phyloP scores from a whole-genome alignment of 2,113 vertebrate species.

The Bombycilla garrulus region DNA sequence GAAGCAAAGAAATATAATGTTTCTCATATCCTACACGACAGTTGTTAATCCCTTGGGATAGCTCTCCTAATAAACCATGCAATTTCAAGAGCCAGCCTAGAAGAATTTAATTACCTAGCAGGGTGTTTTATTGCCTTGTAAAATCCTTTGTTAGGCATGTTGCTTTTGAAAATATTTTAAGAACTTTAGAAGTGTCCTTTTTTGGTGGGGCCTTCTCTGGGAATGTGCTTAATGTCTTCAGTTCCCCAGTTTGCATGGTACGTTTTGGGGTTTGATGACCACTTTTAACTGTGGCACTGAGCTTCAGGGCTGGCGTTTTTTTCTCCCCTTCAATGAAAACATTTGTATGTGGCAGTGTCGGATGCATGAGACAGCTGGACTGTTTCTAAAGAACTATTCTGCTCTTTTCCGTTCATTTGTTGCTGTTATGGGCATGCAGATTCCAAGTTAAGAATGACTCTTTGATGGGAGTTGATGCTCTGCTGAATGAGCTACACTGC shows the following conservation, averaged over 20 bases:
- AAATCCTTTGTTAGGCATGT: not conserved
- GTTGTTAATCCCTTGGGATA: not conserved
- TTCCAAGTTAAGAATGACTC: constrained; percentile 51
- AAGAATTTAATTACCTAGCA: constrained; percentile 16
- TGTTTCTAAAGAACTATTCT: constrained; percentile 60
- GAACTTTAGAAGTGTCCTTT: not conserved
- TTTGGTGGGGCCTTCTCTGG: not conserved
- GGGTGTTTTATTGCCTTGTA: constrained; percentile 25
- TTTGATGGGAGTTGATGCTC: constrained; percentile 42
- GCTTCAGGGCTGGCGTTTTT: not conserved
- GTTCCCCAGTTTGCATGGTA: not conserved
- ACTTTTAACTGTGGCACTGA: constrained; percentile 14
- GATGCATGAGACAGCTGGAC: constrained; percentile 53
- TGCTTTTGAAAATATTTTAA: not conserved
- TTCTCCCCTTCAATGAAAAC: constrained; percentile 4
- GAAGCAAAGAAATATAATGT: not conserved
- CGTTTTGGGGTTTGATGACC: not conserved
- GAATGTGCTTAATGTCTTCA: not conserved
- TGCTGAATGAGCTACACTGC: constrained; percentile 43
- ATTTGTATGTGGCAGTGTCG: constrained; percentile 32
- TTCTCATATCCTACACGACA: not conserved
- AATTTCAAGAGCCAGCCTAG: not conserved
- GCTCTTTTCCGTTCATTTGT: constrained; percentile 62
- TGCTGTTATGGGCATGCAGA: constrained; percentile 19
- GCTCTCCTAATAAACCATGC: not conserved